phyloP scores from a whole-genome alignment of 2,113 vertebrate species.

The Pelecanoides urinatrix region DNA sequence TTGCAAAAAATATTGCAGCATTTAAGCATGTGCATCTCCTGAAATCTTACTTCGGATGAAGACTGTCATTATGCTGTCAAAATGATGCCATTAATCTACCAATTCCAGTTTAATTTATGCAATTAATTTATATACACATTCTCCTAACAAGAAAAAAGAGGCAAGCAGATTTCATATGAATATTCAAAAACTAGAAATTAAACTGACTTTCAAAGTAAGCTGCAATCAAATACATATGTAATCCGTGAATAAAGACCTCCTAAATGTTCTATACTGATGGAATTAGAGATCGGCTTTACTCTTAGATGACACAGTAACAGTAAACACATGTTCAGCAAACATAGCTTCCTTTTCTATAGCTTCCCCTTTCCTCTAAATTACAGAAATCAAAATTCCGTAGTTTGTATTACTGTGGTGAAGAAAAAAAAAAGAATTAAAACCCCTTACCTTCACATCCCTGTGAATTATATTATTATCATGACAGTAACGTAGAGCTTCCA shows the following conservation, averaged over 20 bases:
- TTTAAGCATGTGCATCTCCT: not conserved
- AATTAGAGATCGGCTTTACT: not conserved
- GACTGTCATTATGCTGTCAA: not conserved
- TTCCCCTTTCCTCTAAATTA: not conserved
- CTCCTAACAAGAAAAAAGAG: conserved; percentile 5
- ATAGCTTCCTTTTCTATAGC: not conserved
- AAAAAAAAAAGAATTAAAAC: not conserved
- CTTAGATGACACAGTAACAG: not conserved
- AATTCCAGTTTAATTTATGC: not conserved
- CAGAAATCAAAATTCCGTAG: not conserved
- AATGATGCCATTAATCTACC: not conserved
- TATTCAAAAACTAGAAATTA: conserved; percentile 17
- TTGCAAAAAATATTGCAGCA: not conserved
- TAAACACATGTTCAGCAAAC: not conserved
- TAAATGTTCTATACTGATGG: not conserved
- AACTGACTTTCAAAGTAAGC: not conserved
- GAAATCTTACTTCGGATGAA: not conserved
- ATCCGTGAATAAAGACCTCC: conserved; percentile 19
- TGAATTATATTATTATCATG: conserved; percentile 99
- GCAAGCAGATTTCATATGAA: not conserved
- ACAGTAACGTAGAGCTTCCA: conserved; percentile 97
- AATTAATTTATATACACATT: not conserved
- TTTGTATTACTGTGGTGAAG: not conserved
- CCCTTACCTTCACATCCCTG: conserved; percentile 95
- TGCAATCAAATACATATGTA: not conserved